These are phyloP conservation scores for Hassar affinis DNA, from an alignment of 2,113 vertebrate species.

Conservation along the genomic window DNA sequence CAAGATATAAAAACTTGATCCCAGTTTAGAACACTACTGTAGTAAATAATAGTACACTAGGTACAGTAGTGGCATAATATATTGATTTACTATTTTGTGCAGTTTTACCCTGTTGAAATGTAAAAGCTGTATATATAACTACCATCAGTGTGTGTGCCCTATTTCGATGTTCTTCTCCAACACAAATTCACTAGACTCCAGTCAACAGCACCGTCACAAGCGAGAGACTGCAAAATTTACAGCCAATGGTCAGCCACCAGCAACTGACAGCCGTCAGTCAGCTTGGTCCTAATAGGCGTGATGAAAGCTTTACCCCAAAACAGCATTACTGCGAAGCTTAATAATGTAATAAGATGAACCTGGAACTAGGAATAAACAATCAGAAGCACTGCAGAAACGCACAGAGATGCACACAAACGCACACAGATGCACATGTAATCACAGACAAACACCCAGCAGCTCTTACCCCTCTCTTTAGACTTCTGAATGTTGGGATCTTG, in stretches of 20 bases:
- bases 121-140: neutral
- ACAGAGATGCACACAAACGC: neutral
- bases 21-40: neutral
- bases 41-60: neutral
- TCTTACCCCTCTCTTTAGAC: slow-evolving; percentile 95
- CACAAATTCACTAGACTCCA: neutral
- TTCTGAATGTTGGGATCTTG: slow-evolving; percentile 90
- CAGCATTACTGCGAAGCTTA: neutral
- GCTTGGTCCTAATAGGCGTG: neutral
- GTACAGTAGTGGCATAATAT: neutral
- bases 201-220: neutral
- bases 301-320: neutral
- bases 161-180: neutral
- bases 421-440: neutral
- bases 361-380: neutral
- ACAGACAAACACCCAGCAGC: slow-evolving; percentile 33
- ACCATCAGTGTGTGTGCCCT: neutral
- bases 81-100: neutral
- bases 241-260: no score
- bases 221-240: neutral
- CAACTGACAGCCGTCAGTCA: neutral
- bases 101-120: neutral
- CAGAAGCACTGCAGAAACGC: slow-evolving; percentile 13
- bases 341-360: neutral
- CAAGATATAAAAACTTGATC: neutral